A percentile compares a stretch with the other conserved stretches of the same genome.
Evolutionary conservation across 2,797 vertebrate genomes (phyloP).

Genomic region (Spatula versicolor): DNA sequence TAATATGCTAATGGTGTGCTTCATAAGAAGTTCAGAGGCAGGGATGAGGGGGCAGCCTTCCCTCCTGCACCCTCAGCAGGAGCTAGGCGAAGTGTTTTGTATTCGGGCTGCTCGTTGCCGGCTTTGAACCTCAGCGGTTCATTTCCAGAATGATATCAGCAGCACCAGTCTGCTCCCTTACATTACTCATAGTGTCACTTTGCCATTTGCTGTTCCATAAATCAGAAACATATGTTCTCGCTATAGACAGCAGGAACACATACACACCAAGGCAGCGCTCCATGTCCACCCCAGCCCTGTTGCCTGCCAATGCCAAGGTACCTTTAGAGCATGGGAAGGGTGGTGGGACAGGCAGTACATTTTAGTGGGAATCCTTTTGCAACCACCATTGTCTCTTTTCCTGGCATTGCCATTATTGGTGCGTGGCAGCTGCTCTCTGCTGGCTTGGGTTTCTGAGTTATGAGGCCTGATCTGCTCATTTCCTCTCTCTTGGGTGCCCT

Average conservation of each 20-base stretch:
- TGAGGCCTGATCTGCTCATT: not conserved
- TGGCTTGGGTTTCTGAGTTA: not conserved
- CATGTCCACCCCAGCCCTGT: fast-evolving
- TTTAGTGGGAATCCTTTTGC: not conserved
- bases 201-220: not conserved
- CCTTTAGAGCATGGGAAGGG: not conserved
- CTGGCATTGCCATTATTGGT: not conserved
- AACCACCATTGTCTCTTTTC: not conserved
- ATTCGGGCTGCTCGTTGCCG: not conserved
- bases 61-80: not conserved
- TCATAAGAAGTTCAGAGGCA: not conserved
- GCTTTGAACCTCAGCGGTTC: not conserved
- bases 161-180: not conserved
- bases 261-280: not conserved
- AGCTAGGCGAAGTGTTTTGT: not conserved
- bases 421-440: not conserved
- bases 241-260: not conserved
- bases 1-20: not conserved
- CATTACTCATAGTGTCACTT: not conserved
- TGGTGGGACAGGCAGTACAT: not conserved
- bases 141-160: not conserved
- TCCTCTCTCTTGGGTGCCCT: not conserved
- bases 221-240: not conserved
- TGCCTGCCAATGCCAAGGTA: not conserved
- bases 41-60: not conserved